phyloP scores from a whole-genome alignment of 2,797 vertebrate species.

The Pangasius larnaudii region DNA sequence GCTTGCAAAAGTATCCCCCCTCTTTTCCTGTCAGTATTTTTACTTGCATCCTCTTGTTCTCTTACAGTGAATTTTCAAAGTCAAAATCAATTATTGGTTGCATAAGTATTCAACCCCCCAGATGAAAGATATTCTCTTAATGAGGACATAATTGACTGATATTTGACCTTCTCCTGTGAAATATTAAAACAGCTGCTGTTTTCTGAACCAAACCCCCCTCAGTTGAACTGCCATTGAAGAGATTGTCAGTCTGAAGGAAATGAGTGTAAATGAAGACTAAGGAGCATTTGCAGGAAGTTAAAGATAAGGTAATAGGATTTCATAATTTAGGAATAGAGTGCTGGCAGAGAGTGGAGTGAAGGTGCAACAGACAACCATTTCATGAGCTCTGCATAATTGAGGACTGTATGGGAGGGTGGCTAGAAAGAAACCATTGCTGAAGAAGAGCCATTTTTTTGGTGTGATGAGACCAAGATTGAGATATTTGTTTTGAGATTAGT shows the following conservation, averaged over 20 bases:
- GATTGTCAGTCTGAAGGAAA: background rate
- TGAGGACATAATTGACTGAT: background rate
- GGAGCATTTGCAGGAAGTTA: background rate
- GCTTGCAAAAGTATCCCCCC: background rate
- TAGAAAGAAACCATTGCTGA: background rate
- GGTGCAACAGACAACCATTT: background rate
- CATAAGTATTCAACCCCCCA: background rate
- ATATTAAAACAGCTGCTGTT: background rate
- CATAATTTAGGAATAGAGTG: background rate
- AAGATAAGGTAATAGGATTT: background rate
- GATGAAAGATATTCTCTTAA: conserved; percentile 1
- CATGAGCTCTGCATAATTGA: background rate
- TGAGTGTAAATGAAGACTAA: background rate
- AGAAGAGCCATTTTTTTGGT: background rate
- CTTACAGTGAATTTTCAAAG: background rate
- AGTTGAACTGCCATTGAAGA: background rate
- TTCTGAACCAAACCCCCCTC: background rate
- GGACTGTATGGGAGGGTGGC: background rate
- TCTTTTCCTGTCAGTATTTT: too few relatives aligned
- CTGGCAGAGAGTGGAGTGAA: background rate
- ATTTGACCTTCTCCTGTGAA: background rate
- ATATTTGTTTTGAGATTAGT: background rate
- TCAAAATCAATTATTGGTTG: background rate
- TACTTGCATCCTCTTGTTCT: background rate
- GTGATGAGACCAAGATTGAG: too few relatives aligned